These are phyloP conservation scores for Sebastiscus albofasciatus DNA, from an alignment of 2,797 vertebrate genomes.

Conservation along the genomic window DNA sequence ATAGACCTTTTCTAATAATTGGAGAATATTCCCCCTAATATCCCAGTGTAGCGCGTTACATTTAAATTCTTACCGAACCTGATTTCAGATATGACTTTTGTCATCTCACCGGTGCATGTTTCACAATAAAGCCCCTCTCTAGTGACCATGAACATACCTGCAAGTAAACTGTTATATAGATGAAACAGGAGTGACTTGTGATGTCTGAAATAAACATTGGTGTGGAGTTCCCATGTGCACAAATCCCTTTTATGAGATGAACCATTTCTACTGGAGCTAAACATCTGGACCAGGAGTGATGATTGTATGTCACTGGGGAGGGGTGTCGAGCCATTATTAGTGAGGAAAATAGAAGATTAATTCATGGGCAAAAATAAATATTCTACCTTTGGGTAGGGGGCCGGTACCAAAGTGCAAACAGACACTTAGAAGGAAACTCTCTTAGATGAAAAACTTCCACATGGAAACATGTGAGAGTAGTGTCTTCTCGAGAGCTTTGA, in stretches of 20 bases:
- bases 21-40: constrained; percentile 11
- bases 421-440: constrained; percentile 46
- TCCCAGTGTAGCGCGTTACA: not conserved
- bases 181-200: not conserved
- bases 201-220: not conserved
- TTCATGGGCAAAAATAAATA: constrained; percentile 55
- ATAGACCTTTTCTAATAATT: constrained; percentile 44
- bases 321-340: not conserved
- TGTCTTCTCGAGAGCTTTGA: constrained; percentile 45
- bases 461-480: constrained; percentile 33
- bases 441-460: constrained; percentile 33
- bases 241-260: constrained; percentile 38
- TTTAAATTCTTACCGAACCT: constrained; percentile 1
- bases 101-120: constrained; percentile 8
- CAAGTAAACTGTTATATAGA: constrained; percentile 1
- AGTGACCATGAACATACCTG: not conserved
- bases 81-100: constrained; percentile 38
- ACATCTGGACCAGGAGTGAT: not conserved
- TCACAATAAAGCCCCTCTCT: not conserved
- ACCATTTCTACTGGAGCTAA: constrained; percentile 1
- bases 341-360: constrained; percentile 45
- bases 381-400: constrained; percentile 34
- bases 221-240: not conserved
- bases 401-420: constrained; percentile 65
- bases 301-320: not conserved